Evolutionary conservation across 1,140 invertebrate genomes (phyloP).

Genomic region (Procambarus virginalis): DNA sequence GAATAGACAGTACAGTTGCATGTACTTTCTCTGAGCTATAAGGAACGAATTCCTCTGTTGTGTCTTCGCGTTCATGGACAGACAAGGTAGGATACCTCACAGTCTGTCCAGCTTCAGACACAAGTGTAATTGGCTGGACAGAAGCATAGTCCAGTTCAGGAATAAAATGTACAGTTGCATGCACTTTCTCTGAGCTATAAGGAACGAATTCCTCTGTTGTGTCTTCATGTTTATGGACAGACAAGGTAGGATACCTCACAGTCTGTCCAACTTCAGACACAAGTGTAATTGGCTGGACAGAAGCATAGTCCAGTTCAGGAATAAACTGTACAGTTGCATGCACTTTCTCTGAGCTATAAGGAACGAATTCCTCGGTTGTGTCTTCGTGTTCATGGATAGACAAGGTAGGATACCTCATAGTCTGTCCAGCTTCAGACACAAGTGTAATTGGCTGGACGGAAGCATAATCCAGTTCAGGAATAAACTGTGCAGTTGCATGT

Average conservation of each 20-base stretch:
- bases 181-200: conserved; percentile 10
- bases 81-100: conserved; percentile 11
- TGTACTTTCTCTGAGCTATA: conserved; percentile 16
- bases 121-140: conserved; percentile 19
- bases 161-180: background rate
- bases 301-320: conserved; percentile 6
- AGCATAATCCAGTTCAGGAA: conserved; percentile 16
- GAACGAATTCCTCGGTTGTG: background rate
- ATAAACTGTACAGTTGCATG: conserved; percentile 1
- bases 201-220: background rate
- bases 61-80: conserved; percentile 7
- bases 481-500: background rate
- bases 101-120: conserved; percentile 32
- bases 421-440: conserved; percentile 30
- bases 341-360: background rate
- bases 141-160: conserved; percentile 32
- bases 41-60: background rate
- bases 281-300: conserved; percentile 1
- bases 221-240: background rate
- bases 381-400: background rate
- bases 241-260: conserved; percentile 15
- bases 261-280: conserved; percentile 30
- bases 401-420: conserved; percentile 4
- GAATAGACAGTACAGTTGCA: background rate
- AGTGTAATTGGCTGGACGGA: conserved; percentile 8